These are phyloP conservation scores for Macaria notata DNA, from an alignment of 2,888 invertebrate species.

Conservation along the genomic window DNA sequence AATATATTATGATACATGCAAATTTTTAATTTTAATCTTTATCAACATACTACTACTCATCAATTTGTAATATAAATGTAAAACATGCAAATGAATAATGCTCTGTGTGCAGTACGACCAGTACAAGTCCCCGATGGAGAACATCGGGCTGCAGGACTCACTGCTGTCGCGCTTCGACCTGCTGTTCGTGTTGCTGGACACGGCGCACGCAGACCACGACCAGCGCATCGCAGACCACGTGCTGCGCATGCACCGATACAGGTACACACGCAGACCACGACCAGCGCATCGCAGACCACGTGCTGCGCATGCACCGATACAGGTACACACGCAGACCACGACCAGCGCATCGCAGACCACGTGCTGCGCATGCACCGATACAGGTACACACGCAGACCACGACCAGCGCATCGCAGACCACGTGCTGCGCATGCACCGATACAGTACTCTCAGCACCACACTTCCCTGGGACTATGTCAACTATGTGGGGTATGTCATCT, in stretches of 20 bases:
- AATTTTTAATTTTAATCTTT: too few species aligned
- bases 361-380: constrained; percentile 99
- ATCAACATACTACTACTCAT: too few species aligned
- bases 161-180: constrained; percentile 98
- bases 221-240: constrained; percentile 97
- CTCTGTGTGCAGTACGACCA: constrained; percentile 91
- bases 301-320: constrained; percentile 98
- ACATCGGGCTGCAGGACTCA: constrained; percentile 99
- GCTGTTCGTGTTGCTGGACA: constrained; percentile 97
- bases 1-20: too few species aligned
- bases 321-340: constrained; percentile 94
- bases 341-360: constrained; percentile 96
- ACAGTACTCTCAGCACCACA: constrained; percentile 47
- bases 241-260: constrained; percentile 97
- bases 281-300: constrained; percentile 96
- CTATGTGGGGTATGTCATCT: too few species aligned
- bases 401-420: constrained; percentile 98
- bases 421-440: constrained; percentile 98
- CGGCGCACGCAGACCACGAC: constrained; percentile 95
- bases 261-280: constrained; percentile 93
- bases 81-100: too few species aligned
- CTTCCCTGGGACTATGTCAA: too few species aligned
- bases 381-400: constrained; percentile 92
- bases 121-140: constrained; percentile 99
- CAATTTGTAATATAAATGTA: too few species aligned